Evolutionary conservation across 2,113 vertebrate species (phyloP).

Genomic region (Rissa tridactyla): DNA sequence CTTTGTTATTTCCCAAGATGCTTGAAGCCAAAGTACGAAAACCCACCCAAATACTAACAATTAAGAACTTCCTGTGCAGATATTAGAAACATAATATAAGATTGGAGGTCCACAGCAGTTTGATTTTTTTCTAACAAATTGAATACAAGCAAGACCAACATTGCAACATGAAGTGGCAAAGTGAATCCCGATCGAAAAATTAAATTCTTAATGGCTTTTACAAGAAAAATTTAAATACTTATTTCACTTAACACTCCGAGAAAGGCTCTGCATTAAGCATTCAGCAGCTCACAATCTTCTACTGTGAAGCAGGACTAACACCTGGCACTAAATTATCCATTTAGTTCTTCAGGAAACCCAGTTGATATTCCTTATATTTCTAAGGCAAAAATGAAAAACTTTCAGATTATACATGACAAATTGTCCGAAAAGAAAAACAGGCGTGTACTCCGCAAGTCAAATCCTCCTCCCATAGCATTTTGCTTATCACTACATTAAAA

Average conservation of each 20-base stretch:
- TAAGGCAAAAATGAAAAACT: constrained; percentile 3
- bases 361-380: neutral
- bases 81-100: neutral
- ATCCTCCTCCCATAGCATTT: neutral
- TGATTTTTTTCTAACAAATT: neutral
- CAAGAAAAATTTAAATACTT: neutral
- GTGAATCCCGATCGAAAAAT: neutral
- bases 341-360: neutral
- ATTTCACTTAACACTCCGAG: neutral
- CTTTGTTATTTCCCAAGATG: neutral
- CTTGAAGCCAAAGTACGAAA: neutral
- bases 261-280: neutral
- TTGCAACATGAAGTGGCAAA: neutral
- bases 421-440: neutral
- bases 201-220: neutral
- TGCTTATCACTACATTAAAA: neutral
- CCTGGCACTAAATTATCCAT: neutral
- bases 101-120: constrained; percentile 24
- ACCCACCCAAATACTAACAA: neutral
- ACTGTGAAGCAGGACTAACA: neutral
- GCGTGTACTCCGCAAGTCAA: neutral
- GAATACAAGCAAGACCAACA: constrained; percentile 13
- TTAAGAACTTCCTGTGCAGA: constrained; percentile 19
- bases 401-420: neutral
- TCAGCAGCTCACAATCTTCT: neutral